phyloP scores from a whole-genome alignment of 2,113 vertebrate genomes.

The Coptodon bakossiorum region DNA sequence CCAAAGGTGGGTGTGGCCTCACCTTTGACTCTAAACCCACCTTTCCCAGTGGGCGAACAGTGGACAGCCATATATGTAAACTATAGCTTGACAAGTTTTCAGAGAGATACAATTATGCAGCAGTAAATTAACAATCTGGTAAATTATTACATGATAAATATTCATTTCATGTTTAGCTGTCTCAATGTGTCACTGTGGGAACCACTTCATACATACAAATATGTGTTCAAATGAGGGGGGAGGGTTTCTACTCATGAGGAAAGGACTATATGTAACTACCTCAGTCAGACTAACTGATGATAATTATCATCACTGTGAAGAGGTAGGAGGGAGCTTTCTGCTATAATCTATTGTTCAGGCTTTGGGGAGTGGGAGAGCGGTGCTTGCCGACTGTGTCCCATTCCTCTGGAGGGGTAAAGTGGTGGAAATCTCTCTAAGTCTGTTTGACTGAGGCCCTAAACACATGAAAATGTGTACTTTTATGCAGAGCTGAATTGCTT shows the following conservation, averaged over 20 bases:
- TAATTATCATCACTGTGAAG: not conserved
- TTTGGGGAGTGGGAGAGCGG: not conserved
- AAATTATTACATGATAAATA: not conserved
- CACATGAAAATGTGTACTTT: not conserved
- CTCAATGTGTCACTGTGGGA: not conserved
- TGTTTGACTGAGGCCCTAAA: not conserved
- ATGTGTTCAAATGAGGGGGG: not conserved
- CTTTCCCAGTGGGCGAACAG: no score
- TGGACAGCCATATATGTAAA: not conserved
- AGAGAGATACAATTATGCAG: not conserved
- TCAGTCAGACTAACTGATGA: not conserved
- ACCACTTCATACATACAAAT: not conserved
- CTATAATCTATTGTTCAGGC: not conserved
- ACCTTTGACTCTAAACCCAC: not conserved
- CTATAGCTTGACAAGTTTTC: not conserved
- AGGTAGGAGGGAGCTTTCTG: not conserved
- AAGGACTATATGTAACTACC: not conserved
- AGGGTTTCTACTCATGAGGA: not conserved
- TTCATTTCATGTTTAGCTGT: not conserved
- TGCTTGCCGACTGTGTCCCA: not conserved
- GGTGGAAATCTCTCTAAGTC: not conserved
- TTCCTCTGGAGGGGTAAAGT: not conserved
- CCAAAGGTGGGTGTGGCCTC: accelerated
- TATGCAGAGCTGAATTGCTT: not conserved
- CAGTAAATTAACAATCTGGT: not conserved